Evolutionary conservation across 2,888 invertebrate genomes (phyloP), one percentile per base, ranked within the genome.

Genomic region (Pammene fasciana): DNA sequence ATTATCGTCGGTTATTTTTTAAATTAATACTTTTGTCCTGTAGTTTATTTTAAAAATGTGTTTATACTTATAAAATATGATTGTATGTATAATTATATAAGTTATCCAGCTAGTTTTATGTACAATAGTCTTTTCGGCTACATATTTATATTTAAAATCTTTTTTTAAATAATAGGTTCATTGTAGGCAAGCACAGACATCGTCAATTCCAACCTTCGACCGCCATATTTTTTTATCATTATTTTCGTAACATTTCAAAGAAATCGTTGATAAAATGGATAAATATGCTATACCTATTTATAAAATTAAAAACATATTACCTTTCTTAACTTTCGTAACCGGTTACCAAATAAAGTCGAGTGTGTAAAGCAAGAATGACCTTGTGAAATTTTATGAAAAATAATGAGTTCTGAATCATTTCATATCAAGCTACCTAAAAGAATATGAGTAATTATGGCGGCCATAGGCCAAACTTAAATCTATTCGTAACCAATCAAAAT

Each of bases 111-210:
- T 90, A 88, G 75, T 66, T 50, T 61, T 90, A 91, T 90, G 76
- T 90, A 91, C 92, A 92, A 89, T 90, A 91, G 85, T 88, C 85
- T 85, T 88, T 85, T 86, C 81, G 84, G 88, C 87, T 90, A 90
- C 80, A 80, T 79, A 81, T 81, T 76, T 78, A 80, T 76, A 73
- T 75, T 80, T 77, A 79, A 76, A 68, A 72, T 77, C 73, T 72
- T 78, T 71, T 79, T 79, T 76, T 82, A 83, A 84, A 80, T 78
- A 82, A 78, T 82, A 84, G 76, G 76, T 83, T 79, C 79, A 76
- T 74, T 75, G 79, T 82, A 87, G 91, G 91, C 92, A 92, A 92
- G 91, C 91, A 86, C 85, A 80, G 83, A 83, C 83, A 75, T 75
- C 68, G 72, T 80, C 79, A 83, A 80, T 80, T 83, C 79, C 78